Base-by-base conservation (phyloP, 2,113 vertebrate genomes). In the Balaeniceps rex region DNA sequence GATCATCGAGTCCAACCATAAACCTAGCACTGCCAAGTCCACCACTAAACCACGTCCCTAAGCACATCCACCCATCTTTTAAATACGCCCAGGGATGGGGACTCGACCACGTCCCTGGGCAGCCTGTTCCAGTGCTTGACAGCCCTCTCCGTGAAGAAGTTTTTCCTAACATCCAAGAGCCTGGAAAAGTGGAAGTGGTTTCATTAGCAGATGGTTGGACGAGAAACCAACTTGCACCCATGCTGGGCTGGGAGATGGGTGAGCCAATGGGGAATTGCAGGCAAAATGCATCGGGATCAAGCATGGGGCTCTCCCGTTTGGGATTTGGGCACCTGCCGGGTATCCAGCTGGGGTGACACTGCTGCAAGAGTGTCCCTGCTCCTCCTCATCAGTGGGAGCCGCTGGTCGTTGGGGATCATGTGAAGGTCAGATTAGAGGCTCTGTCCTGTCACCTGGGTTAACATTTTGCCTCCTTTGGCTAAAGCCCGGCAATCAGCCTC, bases 361-460 rank as follows among this genome's bases (percentile, higher is more conserved):
- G 10, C 65, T 3, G 0, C 14, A 15, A 3, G 4, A 36, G 4
- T 7, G 23, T 16, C 52, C 72, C 33, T 21, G 9, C 66, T 87
- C 36, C 66, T 57, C 26, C 52, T 42, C 42, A 2, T 2, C 12
- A 51, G n/a, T 9, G 54, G 46, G 57, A 83, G 61, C 36, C 3
- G 17, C 1, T 33, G 70, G 63, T 26, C 24, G 0, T 2, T 12
- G 54, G 38, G 49, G 33, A 21, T 21, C 17, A 38, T 0, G 4
- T 34, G 74, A n/a, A 81, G 87, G 34, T 61, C 61, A 36, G 33
- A 7, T 29, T 4, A 25, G 70, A 66, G 71, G 77, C 47, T 79
- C 22, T 12, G 23, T 11, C 13, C 66, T 38, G 49, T 7, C 63
- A 6, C 64, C 47, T 11, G 44, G 26, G 8, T 24, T 49, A 47